A percentile compares a stretch with the other conserved stretches of the same genome.
Evolutionary conservation across 2,888 invertebrate genomes (phyloP).

Genomic region (Heteromyza rotundicornis): DNA sequence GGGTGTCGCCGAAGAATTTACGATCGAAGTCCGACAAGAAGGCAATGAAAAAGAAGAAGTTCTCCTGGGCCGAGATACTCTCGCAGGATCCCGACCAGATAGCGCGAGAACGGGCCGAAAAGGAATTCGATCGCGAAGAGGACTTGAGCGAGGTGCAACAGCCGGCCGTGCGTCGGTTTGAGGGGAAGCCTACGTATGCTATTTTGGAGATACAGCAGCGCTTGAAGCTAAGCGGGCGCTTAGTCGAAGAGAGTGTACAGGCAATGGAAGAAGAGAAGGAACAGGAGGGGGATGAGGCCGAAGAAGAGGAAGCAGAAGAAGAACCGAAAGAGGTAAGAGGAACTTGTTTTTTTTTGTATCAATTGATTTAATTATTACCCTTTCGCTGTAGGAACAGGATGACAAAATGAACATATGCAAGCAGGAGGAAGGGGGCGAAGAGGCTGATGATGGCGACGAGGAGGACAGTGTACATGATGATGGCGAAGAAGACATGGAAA

Average conservation of each 20-base stretch:
- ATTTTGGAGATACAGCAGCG: slow-evolving; percentile 57
- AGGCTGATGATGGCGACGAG: slow-evolving; percentile 5
- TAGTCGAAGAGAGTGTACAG: slow-evolving; percentile 37
- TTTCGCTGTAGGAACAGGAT: slow-evolving; percentile 34
- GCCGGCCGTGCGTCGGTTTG: slow-evolving; percentile 50
- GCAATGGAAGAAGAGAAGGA: slow-evolving; percentile 32
- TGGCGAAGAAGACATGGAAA: slow-evolving; percentile 14
- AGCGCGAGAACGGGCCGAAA: slow-evolving; percentile 61
- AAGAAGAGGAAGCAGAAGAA: slow-evolving; percentile 10
- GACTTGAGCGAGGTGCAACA: slow-evolving; percentile 47
- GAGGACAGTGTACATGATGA: slow-evolving; percentile 14
- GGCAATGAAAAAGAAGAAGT: slow-evolving; percentile 49
- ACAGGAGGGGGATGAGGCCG: slow-evolving; percentile 18
- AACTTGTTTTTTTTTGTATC: too few species aligned
- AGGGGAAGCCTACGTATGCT: slow-evolving; percentile 61
- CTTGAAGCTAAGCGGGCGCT: slow-evolving; percentile 53
- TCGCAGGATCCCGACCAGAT: slow-evolving; percentile 63
- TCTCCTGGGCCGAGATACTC: slow-evolving; percentile 61
- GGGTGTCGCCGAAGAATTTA: slow-evolving; percentile 70
- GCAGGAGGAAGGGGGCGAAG: slow-evolving; percentile 14
- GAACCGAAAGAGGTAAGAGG: slow-evolving; percentile 6
- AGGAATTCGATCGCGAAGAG: slow-evolving; percentile 61
- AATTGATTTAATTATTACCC: background rate
- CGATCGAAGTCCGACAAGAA: slow-evolving; percentile 65
- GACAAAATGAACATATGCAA: slow-evolving; percentile 40